A percentile compares a stretch with the other conserved stretches of the same genome.
Evolutionary conservation across 2,797 vertebrate genomes (phyloP).

Genomic region (Sebastolobus altivelis): DNA sequence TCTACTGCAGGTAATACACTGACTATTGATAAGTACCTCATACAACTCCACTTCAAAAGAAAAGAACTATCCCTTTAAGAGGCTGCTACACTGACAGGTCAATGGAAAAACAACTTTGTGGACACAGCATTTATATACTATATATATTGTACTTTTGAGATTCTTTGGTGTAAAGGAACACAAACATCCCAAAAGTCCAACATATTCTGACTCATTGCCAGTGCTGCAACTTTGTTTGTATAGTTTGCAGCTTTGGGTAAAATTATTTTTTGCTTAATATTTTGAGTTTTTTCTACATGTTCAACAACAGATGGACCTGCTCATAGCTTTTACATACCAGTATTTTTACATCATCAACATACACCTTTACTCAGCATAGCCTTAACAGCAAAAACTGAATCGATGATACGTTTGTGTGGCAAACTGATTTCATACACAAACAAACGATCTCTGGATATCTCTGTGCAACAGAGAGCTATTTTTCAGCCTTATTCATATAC

Average conservation of each 20-base stretch:
- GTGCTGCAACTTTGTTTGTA: constrained; percentile 29
- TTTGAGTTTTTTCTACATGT: constrained; percentile 45
- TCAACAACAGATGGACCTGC: constrained; percentile 73
- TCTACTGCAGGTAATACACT: too few relatives aligned
- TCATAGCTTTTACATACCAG: constrained; percentile 66
- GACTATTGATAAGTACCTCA: too few relatives aligned
- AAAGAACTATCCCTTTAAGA: background rate
- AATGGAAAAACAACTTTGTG: constrained; percentile 5
- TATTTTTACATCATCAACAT: constrained; percentile 61
- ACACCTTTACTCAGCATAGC: constrained; percentile 71
- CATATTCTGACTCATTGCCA: constrained; percentile 2
- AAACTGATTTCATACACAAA: constrained; percentile 42
- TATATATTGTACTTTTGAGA: background rate
- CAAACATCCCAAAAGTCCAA: background rate
- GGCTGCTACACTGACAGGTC: constrained; percentile 16
- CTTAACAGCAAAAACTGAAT: constrained; percentile 74
- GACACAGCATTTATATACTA: background rate
- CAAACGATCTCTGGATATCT: constrained; percentile 44
- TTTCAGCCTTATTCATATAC: constrained; percentile 62
- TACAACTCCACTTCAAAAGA: too few relatives aligned
- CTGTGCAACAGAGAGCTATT: constrained; percentile 44
- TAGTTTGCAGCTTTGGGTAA: constrained; percentile 39
- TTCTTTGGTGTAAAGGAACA: background rate
- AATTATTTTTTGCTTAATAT: constrained; percentile 41
- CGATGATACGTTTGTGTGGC: constrained; percentile 34